Conservation (phyloP, 1,140 invertebrate species). For the Sycobia sp. region DNA sequence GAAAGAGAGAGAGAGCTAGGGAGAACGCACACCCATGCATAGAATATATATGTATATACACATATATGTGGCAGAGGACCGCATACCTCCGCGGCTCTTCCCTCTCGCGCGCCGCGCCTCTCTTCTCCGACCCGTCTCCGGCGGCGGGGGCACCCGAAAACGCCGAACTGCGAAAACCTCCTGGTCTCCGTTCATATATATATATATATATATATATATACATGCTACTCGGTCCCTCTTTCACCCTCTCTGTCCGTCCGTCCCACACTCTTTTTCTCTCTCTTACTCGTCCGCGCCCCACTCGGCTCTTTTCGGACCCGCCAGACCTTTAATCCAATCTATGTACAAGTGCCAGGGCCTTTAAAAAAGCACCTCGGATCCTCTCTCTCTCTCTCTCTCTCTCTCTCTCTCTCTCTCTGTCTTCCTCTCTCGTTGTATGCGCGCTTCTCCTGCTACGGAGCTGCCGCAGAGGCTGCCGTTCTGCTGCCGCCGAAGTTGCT, state of each 20-base stretch:
- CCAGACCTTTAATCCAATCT: slow-evolving; percentile 57
- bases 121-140: neutral
- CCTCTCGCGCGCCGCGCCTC: neutral
- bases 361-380: slow-evolving; percentile 40
- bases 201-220: too few relatives aligned
- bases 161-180: slow-evolving; percentile 16
- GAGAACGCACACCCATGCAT: slow-evolving; percentile 17
- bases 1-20: too few relatives aligned
- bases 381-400: neutral
- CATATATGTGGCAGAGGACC: neutral
- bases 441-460: too few relatives aligned
- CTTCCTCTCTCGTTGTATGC: too few relatives aligned
- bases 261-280: slow-evolving; percentile 31
- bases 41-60: too few relatives aligned
- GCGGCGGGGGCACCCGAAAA: slow-evolving; percentile 8
- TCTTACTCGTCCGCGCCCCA: slow-evolving; percentile 39
- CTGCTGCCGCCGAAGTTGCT: too few relatives aligned
- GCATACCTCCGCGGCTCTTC: neutral
- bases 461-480: neutral
- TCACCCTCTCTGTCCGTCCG: slow-evolving; percentile 38
- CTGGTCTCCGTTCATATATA: slow-evolving; percentile 37
- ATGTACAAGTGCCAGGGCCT: slow-evolving; percentile 44
- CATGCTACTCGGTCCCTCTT: slow-evolving; percentile 34
- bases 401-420: neutral
- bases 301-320: slow-evolving; percentile 20